phyloP scores from a whole-genome alignment of 2,113 vertebrate species.

The Pangasianodon gigas region DNA sequence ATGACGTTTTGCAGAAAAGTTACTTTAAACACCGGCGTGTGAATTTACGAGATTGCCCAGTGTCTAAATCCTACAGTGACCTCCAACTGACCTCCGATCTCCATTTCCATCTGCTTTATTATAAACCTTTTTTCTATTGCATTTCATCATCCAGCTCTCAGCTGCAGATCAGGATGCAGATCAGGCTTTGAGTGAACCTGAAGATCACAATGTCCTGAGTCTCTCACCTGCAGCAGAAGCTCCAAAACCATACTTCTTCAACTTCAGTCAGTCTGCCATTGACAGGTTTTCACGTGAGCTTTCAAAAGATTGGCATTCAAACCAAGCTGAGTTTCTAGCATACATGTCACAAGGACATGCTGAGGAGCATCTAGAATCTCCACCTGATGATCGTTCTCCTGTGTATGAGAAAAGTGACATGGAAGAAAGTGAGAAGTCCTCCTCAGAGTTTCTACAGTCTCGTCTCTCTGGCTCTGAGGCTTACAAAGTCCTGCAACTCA shows the following conservation, averaged over 20 bases:
- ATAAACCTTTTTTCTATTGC: conserved; percentile 46
- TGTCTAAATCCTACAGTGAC: not conserved
- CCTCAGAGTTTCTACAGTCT: conserved; percentile 8
- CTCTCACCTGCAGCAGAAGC: conserved; percentile 13
- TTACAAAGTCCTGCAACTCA: conserved; percentile 2
- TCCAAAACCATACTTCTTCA: conserved; percentile 33
- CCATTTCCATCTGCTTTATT: conserved; percentile 8
- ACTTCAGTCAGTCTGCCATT: conserved; percentile 49
- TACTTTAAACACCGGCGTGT: not conserved
- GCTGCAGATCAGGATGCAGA: conserved; percentile 56
- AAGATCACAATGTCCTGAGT: conserved; percentile 53
- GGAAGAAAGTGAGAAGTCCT: conserved; percentile 51
- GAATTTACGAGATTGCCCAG: not conserved
- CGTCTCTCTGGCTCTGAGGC: not conserved
- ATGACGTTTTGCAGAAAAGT: not conserved
- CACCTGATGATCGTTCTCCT: conserved; percentile 37
- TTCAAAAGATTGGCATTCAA: conserved; percentile 7
- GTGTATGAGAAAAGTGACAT: conserved; percentile 56
- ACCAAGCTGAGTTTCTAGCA: conserved; percentile 28
- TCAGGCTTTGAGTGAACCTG: conserved; percentile 54
- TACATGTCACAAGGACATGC: conserved; percentile 36
- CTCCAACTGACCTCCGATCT: not conserved
- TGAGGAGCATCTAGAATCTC: conserved; percentile 34
- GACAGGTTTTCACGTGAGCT: conserved; percentile 41
- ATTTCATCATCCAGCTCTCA: conserved; percentile 65